These are phyloP conservation scores for Montipora capitata DNA, from an alignment of 92 coral and sea anemone genomes.

Conservation along the genomic window DNA sequence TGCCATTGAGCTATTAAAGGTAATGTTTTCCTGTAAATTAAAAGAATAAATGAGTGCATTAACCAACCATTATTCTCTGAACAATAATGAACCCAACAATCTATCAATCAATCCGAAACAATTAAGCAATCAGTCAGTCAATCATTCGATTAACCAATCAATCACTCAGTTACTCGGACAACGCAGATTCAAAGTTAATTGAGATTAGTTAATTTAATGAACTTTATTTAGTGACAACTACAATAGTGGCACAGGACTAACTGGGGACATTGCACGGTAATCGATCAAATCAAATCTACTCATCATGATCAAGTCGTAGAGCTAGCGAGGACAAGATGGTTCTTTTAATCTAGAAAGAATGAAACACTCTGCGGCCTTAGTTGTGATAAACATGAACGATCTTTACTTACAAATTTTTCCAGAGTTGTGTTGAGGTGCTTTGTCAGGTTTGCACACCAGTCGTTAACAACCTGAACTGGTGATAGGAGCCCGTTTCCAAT, in stretches of 20 bases:
- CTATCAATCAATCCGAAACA: too few species aligned
- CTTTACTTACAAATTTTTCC: slow-evolving; percentile 70
- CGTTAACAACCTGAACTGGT: slow-evolving; percentile 27
- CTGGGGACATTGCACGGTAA: too few species aligned
- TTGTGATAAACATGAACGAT: background rate
- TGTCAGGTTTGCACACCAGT: slow-evolving; percentile 73
- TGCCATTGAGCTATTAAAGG: slow-evolving; percentile 61
- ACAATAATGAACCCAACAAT: too few species aligned
- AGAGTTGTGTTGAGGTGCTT: slow-evolving; percentile 50
- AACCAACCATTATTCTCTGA: background rate
- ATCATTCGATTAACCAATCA: background rate
- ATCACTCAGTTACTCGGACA: background rate
- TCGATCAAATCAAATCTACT: too few species aligned
- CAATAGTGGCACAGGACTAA: too few species aligned
- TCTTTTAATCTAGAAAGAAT: too few species aligned
- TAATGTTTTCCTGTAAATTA: slow-evolving; percentile 57
- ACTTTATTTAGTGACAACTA: too few species aligned
- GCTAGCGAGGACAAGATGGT: too few species aligned
- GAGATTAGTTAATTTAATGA: too few species aligned
- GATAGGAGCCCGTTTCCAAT: background rate
- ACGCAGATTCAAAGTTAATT: too few species aligned
- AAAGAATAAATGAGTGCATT: background rate
- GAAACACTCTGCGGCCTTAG: background rate
- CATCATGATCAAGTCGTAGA: too few species aligned
- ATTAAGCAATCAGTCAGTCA: background rate